Evolutionary conservation across 2,113 vertebrate species (phyloP).

Genomic region (Melanerpes aurifrons): DNA sequence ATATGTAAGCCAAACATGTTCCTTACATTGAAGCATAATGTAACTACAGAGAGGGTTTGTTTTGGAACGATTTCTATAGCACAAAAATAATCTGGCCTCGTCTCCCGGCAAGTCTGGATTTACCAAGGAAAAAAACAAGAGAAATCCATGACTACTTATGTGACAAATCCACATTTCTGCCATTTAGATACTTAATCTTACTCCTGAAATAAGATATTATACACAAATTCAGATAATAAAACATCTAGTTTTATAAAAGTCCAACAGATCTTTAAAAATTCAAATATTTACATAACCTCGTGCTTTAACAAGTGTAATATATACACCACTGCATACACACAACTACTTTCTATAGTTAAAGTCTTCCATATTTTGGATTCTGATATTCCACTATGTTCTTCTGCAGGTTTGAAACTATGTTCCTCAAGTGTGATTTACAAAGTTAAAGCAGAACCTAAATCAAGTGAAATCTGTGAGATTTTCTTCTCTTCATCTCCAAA

Average conservation of each 20-base stretch:
- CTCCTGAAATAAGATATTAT: constrained; percentile 14
- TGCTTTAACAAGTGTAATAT: constrained; percentile 8
- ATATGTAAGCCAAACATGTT: constrained; percentile 66
- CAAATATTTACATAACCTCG: constrained; percentile 35
- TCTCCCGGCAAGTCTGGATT: constrained; percentile 20
- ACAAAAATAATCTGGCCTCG: constrained; percentile 27
- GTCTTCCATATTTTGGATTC: not conserved
- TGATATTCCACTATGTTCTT: not conserved
- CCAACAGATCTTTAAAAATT: not conserved
- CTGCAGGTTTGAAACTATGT: not conserved
- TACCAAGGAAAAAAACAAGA: constrained; percentile 29
- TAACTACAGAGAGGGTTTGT: constrained; percentile 62
- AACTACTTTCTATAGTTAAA: not conserved
- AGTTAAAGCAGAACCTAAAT: not conserved
- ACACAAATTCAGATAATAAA: not conserved
- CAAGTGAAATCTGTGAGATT: not conserved
- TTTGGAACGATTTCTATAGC: constrained; percentile 52
- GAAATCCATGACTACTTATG: constrained; percentile 17
- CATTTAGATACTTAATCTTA: not conserved
- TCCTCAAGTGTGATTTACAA: not conserved
- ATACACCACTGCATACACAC: not conserved
- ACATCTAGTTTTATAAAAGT: not conserved
- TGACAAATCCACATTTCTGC: constrained; percentile 43
- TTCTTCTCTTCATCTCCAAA: not conserved
- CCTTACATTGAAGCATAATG: constrained; percentile 75